Conservation (phyloP, 2,113 vertebrate genomes). For the Oreotrochilus melanogaster region DNA sequence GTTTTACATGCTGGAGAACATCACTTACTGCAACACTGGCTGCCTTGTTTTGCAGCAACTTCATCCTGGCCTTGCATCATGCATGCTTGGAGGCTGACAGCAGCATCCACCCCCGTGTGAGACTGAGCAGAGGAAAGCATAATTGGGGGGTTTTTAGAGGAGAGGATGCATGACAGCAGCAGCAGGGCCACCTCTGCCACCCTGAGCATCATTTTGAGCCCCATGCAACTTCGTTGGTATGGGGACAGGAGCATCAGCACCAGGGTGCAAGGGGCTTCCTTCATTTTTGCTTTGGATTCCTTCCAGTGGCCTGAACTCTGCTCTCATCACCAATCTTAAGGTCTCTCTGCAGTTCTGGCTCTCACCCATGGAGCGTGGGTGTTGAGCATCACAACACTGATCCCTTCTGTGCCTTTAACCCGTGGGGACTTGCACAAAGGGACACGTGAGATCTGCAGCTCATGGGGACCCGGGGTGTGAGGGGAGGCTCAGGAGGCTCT, state of each 20-base stretch:
- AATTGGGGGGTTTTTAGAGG: not conserved
- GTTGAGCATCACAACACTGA: not conserved
- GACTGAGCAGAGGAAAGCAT: not conserved
- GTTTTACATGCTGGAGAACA: not conserved
- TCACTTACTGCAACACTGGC: not conserved
- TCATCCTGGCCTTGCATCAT: not conserved
- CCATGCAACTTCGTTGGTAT: too few relatives aligned
- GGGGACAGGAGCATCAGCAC: not conserved
- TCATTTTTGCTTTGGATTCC: not conserved
- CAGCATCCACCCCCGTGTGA: not conserved
- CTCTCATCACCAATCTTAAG: not conserved
- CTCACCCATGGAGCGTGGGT: not conserved
- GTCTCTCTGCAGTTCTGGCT: not conserved
- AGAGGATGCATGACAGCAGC: not conserved
- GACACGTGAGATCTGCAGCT: not conserved
- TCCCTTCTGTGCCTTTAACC: not conserved
- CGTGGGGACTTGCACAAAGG: not conserved
- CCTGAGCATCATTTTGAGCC: not conserved
- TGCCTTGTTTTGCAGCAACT: not conserved
- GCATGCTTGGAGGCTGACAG: not conserved
- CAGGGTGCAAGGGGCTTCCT: not conserved
- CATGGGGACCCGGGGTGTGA: rapidly evolving
- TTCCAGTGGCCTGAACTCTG: not conserved
- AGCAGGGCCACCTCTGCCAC: not conserved
- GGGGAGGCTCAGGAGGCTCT: not conserved